Percentiles rank a stretch among this genome's conserved stretches.
Evolutionary conservation across 2,888 invertebrate genomes (phyloP).

Genomic region (Drosophila dives): DNA sequence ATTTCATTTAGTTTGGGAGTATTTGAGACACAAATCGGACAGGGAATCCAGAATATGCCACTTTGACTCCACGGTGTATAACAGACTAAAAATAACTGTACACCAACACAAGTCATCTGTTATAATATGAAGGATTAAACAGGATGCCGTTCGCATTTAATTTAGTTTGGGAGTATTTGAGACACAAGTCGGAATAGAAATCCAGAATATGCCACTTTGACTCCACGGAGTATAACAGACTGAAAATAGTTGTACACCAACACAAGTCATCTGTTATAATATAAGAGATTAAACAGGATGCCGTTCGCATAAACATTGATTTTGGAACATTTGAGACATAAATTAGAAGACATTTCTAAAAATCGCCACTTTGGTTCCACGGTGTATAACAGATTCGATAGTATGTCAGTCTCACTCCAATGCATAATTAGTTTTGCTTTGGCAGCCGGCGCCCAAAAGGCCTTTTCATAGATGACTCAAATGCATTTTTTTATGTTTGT

Average conservation of each 20-base stretch:
- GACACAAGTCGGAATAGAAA: slow-evolving; percentile 39
- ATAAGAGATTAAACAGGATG: slow-evolving; percentile 48
- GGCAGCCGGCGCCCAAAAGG: slow-evolving; percentile 6
- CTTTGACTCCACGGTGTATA: slow-evolving; percentile 35
- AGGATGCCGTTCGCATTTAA: slow-evolving; percentile 43
- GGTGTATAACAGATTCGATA: slow-evolving; percentile 14
- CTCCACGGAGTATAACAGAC: slow-evolving; percentile 28
- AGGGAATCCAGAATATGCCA: slow-evolving; percentile 32
- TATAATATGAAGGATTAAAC: slow-evolving; percentile 24
- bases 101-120: slow-evolving; percentile 48
- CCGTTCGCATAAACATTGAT: slow-evolving; percentile 38
- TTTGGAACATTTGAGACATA: slow-evolving; percentile 48
- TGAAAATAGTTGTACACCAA: slow-evolving; percentile 27
- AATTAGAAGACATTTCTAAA: background rate
- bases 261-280: slow-evolving; percentile 58
- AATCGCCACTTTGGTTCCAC: slow-evolving; percentile 20
- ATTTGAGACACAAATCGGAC: slow-evolving; percentile 18
- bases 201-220: slow-evolving; percentile 51
- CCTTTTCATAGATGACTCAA: slow-evolving; percentile 61
- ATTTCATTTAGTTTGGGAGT: background rate
- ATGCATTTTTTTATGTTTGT: slow-evolving; percentile 14
- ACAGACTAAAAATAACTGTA: background rate
- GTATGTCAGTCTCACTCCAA: slow-evolving; percentile 53
- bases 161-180: slow-evolving; percentile 59
- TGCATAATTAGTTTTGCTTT: background rate